These are phyloP conservation scores for Pyrrhia umbra DNA, from an alignment of 2,888 invertebrate species.

Conservation along the genomic window DNA sequence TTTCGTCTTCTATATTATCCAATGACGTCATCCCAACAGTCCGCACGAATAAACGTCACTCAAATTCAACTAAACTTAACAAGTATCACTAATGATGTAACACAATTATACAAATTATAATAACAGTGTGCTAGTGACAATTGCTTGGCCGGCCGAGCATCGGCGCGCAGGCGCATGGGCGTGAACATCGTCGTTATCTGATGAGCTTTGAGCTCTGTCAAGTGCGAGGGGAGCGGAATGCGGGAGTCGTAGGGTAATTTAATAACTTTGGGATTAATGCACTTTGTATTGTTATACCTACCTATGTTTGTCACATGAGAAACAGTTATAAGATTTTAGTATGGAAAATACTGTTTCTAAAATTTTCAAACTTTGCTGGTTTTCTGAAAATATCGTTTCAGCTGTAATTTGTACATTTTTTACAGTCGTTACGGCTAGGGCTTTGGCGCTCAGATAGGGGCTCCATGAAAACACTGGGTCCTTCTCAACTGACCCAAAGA, in stretches of 20 bases:
- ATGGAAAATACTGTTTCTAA: too few relatives aligned
- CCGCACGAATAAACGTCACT: background rate
- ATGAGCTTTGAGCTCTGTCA: conserved; percentile 39
- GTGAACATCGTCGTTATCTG: conserved; percentile 61
- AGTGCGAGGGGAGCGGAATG: conserved; percentile 24
- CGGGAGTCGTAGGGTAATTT: conserved; percentile 29
- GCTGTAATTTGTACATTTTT: too few relatives aligned
- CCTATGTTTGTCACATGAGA: background rate
- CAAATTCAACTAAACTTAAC: conserved; percentile 3
- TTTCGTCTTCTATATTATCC: background rate
- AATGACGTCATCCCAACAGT: background rate
- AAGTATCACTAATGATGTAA: conserved; percentile 13
- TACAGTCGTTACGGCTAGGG: too few relatives aligned
- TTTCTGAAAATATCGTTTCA: too few relatives aligned
- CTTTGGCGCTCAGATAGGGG: too few relatives aligned
- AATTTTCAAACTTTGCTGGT: too few relatives aligned
- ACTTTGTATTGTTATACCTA: too few relatives aligned
- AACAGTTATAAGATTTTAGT: too few relatives aligned
- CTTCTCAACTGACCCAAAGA: too few relatives aligned
- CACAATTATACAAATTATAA: conserved; percentile 57
- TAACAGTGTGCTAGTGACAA: conserved; percentile 47
- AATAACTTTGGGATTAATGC: conserved; percentile 12
- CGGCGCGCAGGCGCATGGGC: conserved; percentile 50
- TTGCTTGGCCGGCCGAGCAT: conserved; percentile 39
- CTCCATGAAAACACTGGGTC: too few relatives aligned